Evolutionary conservation across 2,888 invertebrate species (phyloP).

Genomic region (Ceratothoa steindachneri): DNA sequence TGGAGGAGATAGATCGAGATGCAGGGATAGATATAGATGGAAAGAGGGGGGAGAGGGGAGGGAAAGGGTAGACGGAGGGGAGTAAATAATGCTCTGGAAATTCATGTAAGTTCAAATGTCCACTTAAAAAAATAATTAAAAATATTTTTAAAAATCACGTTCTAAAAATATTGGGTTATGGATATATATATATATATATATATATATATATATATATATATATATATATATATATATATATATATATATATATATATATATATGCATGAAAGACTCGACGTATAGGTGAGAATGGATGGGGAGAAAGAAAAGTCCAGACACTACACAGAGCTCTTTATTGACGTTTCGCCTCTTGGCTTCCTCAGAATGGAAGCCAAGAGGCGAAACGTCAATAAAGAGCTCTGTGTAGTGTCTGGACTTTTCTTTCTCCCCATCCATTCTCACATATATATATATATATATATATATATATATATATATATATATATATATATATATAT

Average conservation of each 20-base stretch:
- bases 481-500: slow-evolving; percentile 13
- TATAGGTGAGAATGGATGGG: too few species aligned
- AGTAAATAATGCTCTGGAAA: too few species aligned
- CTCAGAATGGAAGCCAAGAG: too few species aligned
- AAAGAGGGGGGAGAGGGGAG: neutral
- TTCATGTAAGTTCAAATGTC: neutral
- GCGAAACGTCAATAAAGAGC: too few species aligned
- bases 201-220: neutral
- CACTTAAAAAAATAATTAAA: neutral
- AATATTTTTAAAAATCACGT: neutral
- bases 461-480: slow-evolving; percentile 13
- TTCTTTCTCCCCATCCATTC: too few species aligned
- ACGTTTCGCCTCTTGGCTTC: too few species aligned
- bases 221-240: neutral
- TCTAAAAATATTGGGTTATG: too few species aligned
- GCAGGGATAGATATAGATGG: neutral
- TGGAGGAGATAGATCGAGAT: neutral
- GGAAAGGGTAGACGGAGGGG: neutral
- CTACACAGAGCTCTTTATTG: too few species aligned
- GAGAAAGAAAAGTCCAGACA: too few species aligned
- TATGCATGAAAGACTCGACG: too few species aligned
- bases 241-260: neutral
- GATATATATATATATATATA: neutral
- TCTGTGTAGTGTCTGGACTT: too few species aligned
- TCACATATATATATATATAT: neutral